These are phyloP conservation scores for Gobius niger DNA, from an alignment of 2,113 vertebrate genomes.

Conservation along the genomic window DNA sequence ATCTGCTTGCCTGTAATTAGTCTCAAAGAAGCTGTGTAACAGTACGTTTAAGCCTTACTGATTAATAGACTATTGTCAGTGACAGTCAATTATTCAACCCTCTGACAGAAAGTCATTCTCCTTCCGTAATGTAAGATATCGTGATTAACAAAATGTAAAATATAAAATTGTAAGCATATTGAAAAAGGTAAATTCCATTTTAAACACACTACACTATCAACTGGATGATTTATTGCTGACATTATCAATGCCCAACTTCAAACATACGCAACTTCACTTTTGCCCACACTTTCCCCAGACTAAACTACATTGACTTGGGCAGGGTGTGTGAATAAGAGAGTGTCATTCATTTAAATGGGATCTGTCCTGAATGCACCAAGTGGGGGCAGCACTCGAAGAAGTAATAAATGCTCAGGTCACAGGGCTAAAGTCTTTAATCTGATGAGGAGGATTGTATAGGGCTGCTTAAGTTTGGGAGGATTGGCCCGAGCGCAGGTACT, in stretches of 20 bases:
- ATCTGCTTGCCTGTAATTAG: too few relatives aligned
- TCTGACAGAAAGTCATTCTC: not conserved
- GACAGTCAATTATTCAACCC: not conserved
- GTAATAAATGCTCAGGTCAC: conserved; percentile 2
- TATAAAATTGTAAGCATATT: too few relatives aligned
- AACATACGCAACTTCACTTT: not conserved
- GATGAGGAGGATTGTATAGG: not conserved
- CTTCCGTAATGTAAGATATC: not conserved
- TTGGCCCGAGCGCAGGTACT: not conserved
- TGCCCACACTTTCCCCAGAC: not conserved
- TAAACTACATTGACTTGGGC: not conserved
- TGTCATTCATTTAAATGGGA: conserved; percentile 15
- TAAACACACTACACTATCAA: not conserved
- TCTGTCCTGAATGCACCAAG: conserved; percentile 3
- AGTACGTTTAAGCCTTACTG: too few relatives aligned
- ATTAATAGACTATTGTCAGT: not conserved
- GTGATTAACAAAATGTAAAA: too few relatives aligned
- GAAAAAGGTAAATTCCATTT: too few relatives aligned
- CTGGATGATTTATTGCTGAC: not conserved
- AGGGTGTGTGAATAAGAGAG: not conserved
- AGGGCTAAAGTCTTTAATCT: conserved; percentile 8
- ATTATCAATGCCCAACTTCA: not conserved
- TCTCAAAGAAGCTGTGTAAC: too few relatives aligned
- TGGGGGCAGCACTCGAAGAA: conserved; percentile 1
- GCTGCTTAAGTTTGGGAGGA: not conserved